Percentiles rank a stretch among this genome's conserved stretches.
Evolutionary conservation across 2,113 vertebrate genomes (phyloP).

Genomic region (Helogale parvula): DNA sequence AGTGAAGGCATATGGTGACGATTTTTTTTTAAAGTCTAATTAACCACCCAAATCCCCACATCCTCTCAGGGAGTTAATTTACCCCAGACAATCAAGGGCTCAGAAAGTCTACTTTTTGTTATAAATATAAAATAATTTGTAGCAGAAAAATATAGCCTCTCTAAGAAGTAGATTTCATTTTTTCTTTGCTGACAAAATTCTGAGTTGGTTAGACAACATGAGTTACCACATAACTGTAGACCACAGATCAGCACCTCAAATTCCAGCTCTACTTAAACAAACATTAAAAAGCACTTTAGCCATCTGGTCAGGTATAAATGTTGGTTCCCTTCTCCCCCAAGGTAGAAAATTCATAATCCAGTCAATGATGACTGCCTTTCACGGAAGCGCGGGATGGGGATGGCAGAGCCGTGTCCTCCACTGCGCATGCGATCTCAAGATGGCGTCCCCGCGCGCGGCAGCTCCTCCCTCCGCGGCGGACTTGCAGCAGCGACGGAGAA

Average conservation of each 20-base stretch:
- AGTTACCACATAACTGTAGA: neutral
- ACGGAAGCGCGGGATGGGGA: neutral
- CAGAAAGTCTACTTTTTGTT: slow-evolving; percentile 61
- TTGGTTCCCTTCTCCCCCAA: slow-evolving; percentile 30
- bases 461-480: neutral
- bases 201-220: neutral
- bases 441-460: rapidly evolving
- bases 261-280: slow-evolving; percentile 8
- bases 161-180: slow-evolving; percentile 65
- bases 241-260: slow-evolving; percentile 34
- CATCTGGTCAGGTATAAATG: neutral
- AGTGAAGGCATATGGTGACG: slow-evolving; percentile 56
- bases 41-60: neutral
- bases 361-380: neutral
- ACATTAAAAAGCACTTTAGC: neutral
- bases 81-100: slow-evolving; percentile 45
- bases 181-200: slow-evolving; percentile 52
- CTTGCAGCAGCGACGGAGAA: neutral
- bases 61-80: slow-evolving; percentile 38
- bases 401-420: rapidly evolving
- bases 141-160: slow-evolving; percentile 79
- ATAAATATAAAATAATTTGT: slow-evolving; percentile 77
- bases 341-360: neutral
- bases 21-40: slow-evolving; percentile 28
- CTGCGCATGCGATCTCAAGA: neutral